Evolutionary conservation across 1,140 invertebrate species (phyloP), one percentile per base, ranked within the genome.

Genomic region (Bombus picipes): DNA sequence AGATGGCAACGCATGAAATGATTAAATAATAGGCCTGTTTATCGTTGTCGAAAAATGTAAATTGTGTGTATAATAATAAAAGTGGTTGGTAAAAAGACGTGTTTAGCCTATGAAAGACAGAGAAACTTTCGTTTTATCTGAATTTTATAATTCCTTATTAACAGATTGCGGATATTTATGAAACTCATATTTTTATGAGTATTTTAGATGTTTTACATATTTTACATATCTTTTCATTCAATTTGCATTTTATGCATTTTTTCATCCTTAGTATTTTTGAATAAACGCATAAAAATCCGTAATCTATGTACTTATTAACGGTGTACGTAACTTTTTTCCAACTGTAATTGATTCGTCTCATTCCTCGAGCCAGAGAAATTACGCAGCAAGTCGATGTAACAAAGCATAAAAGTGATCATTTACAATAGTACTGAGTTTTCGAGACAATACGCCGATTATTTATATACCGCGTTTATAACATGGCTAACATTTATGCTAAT

Each of bases 371-470:
- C 12, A 9, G 15, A 79, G 53, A 72, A 28, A 53, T 3, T 32
- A 25, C 9, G 15, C 3, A 34, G 32, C 3, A 13, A 37, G 28
- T 76, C 53, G 74, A 59, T 62, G 39, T 4, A 57, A 37, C 83
- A 9, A 15, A n/a, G 32, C 25, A 25, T 62, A 62, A 47, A 62
- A n/a, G 53, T 80, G 57, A 57, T 85, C 68, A 79, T 57, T 77
- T 68, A 70, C 81, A 57, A 83, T 59, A 81, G 47, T 68, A 47
- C 34, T 18, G 62, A 47, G 73, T 71, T 82, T 65, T 76, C 75
- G 77, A 85, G 83, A 82, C 59, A 65, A 53, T 41, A 86, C 79
- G 80, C 75, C 84, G 85, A 86, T 88, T 88, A 81, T 41, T 41
- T 73, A 79, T 70, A 72, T 65, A 89, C 41, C 77, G 77, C 37